Conservation (phyloP, 2,888 invertebrate genomes). For the Micoletzkya japonica region DNA sequence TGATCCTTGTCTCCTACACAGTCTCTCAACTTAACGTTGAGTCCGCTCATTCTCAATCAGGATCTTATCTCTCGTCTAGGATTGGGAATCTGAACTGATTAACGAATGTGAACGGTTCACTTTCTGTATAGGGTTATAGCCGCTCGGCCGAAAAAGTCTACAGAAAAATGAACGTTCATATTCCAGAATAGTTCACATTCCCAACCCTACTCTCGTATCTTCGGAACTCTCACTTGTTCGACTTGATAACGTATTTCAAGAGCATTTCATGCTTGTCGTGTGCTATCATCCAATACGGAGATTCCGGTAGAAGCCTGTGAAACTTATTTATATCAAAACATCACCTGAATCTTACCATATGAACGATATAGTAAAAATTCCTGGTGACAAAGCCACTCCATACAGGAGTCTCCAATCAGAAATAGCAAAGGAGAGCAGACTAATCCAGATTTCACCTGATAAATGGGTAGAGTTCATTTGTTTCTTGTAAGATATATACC, state of each 20-base stretch:
- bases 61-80: too few relatives aligned
- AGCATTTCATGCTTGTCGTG: slow-evolving; percentile 4
- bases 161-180: too few relatives aligned
- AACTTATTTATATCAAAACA: neutral
- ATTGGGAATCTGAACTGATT: too few relatives aligned
- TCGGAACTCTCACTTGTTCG: slow-evolving; percentile 10
- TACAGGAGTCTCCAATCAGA: slow-evolving; percentile 6
- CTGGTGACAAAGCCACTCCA: neutral
- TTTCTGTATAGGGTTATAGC: too few relatives aligned
- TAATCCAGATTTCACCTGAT: slow-evolving; percentile 7
- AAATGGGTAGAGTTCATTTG: neutral
- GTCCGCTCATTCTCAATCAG: slow-evolving; percentile 20
- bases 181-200: too few relatives aligned
- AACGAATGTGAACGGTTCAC: too few relatives aligned
- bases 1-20: slow-evolving; percentile 14
- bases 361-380: slow-evolving; percentile 4
- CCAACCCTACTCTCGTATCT: too few relatives aligned
- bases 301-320: slow-evolving; percentile 7
- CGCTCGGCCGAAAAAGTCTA: too few relatives aligned
- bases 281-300: slow-evolving; percentile 14
- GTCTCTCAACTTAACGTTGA: slow-evolving; percentile 2
- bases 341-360: neutral
- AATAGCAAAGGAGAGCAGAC: slow-evolving; percentile 4
- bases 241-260: neutral
- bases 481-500: neutral